Base-by-base conservation (phyloP, 35 echinoderm and acorn worm species). In the Lytechinus pictus region DNA sequence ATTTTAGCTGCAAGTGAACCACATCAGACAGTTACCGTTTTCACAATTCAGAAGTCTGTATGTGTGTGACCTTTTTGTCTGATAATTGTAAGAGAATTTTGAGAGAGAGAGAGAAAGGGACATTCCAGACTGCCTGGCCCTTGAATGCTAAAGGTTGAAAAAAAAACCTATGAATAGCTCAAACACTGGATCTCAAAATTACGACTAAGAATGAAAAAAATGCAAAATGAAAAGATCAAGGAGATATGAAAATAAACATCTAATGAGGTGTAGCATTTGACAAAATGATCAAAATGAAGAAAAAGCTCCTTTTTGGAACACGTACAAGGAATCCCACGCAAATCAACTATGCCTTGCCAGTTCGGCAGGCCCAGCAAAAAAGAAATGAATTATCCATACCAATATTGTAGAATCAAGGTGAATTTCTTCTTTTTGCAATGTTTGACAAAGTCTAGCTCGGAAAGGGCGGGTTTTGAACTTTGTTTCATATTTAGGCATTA, bases 251-350 rank as follows among this genome's bases (percentile, higher is more conserved):
- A 16, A 79, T 13, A 9, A n/a, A 79, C 16, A 7, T 24, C 66
- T 79, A 79, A 79, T 79, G 66, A 79, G 66, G 66, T 79, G 66
- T 79, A 79, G n/a, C 66, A 24, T 79, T 79, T 79, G 66, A 79
- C 66, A 79, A 79, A 44, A 79, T 79, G 66, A 24, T 79, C 19
- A 14, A 21, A n/a, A 71, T 71, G 5, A 71, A 71, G 24, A 19
- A 19, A 24, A 79, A 79, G 66, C 0, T 24, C 21, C n/a, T 79
- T 79, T 5, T n/a, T 19, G 19, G 7, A 79, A 79, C 21, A 5
- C 21, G n/a, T 79, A 24, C 21, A 7, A 7, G 7, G 66, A 79
- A 79, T 79, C 66, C 66, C 66, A 79, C 66, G 66, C 16, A 79
- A 79, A 79, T 79, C 66, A 79, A 8, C 66, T 24, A n/a, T 79